Percentiles rank a stretch among this genome's conserved stretches.
Conservation (phyloP, 2,113 vertebrate genomes). For the Phylloscopus whistleri region DNA sequence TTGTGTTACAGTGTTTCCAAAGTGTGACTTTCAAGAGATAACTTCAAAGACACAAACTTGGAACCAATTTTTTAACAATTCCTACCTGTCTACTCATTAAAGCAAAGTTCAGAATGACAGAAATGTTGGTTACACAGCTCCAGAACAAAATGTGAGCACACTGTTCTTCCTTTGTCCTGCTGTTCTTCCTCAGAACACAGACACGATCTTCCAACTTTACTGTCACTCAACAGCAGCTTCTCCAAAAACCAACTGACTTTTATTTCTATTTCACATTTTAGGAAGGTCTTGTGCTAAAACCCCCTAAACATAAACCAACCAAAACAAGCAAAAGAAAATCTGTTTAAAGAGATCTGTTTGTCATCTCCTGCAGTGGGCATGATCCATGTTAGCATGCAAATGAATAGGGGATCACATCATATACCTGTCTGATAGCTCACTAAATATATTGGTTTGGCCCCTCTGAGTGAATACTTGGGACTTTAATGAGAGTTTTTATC, state of each 20-base stretch:
- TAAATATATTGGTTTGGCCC: not conserved
- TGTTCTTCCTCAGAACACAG: not conserved
- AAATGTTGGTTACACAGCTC: not conserved
- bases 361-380: not conserved
- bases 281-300: not conserved
- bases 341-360: not conserved
- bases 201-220: fast-evolving
- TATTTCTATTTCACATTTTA: not conserved
- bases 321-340: not conserved
- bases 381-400: not conserved
- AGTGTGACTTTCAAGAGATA: not conserved
- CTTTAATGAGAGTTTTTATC: not conserved
- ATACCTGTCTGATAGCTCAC: not conserved
- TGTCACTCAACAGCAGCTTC: not conserved
- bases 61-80: not conserved
- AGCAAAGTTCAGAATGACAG: not conserved
- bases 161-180: not conserved
- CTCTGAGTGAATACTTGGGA: not conserved
- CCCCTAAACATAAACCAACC: not conserved
- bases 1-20: not conserved
- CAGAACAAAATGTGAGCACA: not conserved
- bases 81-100: not conserved
- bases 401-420: not conserved
- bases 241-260: not conserved
- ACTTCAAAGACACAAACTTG: not conserved